A percentile compares a stretch with the other conserved stretches of the same genome.
These are phyloP conservation scores for Malacosoma neustria DNA, from an alignment of 2,888 invertebrate genomes.

Conservation along the genomic window DNA sequence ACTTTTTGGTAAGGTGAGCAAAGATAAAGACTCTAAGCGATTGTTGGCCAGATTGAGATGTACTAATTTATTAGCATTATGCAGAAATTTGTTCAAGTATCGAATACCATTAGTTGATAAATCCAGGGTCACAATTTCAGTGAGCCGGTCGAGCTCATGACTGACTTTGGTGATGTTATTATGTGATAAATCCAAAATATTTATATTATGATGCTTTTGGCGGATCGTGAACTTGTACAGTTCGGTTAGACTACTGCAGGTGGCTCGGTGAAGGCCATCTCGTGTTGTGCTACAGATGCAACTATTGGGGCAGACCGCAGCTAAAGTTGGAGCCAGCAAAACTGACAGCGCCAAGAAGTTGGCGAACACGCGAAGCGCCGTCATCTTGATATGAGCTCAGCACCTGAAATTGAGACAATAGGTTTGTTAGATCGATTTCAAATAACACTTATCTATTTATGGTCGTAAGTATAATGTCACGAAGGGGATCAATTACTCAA, in stretches of 20 bases:
- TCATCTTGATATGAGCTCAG: conserved; percentile 42
- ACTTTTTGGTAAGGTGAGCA: conserved; percentile 71
- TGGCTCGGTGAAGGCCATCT: conserved; percentile 80
- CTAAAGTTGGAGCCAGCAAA: conserved; percentile 37
- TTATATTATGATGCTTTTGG: conserved; percentile 68
- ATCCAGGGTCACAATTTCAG: conserved; percentile 77
- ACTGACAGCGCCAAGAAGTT: conserved; percentile 42
- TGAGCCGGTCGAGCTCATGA: conserved; percentile 73
- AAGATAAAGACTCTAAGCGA: conserved; percentile 67
- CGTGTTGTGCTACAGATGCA: conserved; percentile 77
- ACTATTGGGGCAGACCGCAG: conserved; percentile 64
- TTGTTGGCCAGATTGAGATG: conserved; percentile 78
- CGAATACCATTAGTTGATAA: conserved; percentile 77
- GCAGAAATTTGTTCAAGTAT: conserved; percentile 72
- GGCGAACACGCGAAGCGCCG: conserved; percentile 35
- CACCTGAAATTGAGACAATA: conserved; percentile 47
- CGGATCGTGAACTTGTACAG: conserved; percentile 78
- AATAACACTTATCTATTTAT: not conserved
- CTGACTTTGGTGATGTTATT: conserved; percentile 75
- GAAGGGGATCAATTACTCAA: no score
- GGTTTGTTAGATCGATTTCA: not conserved
- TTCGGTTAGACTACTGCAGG: conserved; percentile 81
- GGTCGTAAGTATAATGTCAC: not conserved
- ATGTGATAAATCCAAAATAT: conserved; percentile 77
- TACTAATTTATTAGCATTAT: conserved; percentile 72